Base-by-base conservation (phyloP, 2,113 vertebrate species). In the Albula goreensis region DNA sequence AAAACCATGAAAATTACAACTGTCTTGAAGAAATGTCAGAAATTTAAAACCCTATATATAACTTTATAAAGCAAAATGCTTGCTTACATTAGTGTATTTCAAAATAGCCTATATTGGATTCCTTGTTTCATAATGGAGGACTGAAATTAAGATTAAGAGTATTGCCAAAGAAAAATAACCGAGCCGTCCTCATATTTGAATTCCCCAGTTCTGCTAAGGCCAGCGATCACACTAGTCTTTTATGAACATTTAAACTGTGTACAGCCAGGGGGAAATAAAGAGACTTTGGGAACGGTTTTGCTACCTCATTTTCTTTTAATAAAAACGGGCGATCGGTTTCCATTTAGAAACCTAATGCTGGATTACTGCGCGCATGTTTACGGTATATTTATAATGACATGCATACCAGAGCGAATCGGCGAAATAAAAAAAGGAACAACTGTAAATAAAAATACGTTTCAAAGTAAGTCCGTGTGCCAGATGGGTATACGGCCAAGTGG, bases 401-500 rank as follows among this genome's bases (percentile, higher is more conserved):
- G 22, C 48, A 80, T 51, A 80, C 12, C 8, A 10, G 22, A 8
- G 17, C 19, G 79, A 80, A 3, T 22, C 11, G 10, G 41, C 2
- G 77, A 11, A 15, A 80, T 50, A 48, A 80, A 60, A 78, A 80
- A 80, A 80, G 17, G 22, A 9, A 11, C 49, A 77, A 77, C 31
- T 4, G 79, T 51, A 80, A 83, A 63, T 66, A 83, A 63, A 63
- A 63, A 83, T 17, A 50, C 50, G 7, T 19, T 9, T 49, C 31
- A 11, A 70, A n/a, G 57, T 49, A 66, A 11, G 2, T 49, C n/a
- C 17, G 9, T 83, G n/a, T 50, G 25, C 82, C 22, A 25, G 17
- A 25, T 48, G 82, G 57, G 82, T 10, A 12, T 48, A 7, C 60
- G 25, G 82, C 82, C 60, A 83, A 83, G 53, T 66, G 82, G 15